A percentile compares a stretch with the other conserved stretches of the same genome.
Evolutionary conservation across 2,888 invertebrate species (phyloP).

Genomic region (Torymus aiolomorphi): DNA sequence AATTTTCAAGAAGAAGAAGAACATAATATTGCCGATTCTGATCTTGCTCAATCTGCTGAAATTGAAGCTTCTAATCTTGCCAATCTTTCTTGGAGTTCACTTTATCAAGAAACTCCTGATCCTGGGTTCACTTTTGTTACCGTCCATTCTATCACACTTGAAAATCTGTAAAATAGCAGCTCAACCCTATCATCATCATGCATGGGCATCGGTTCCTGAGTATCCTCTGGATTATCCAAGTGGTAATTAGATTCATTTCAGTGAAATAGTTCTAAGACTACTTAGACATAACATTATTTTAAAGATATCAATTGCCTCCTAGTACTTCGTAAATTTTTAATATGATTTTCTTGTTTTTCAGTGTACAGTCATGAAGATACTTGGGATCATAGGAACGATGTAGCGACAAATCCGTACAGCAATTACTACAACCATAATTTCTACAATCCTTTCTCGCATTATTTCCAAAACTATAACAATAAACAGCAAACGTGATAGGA

Average conservation of each 20-base stretch:
- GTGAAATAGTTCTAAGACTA: too few relatives aligned
- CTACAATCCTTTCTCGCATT: conserved; percentile 50
- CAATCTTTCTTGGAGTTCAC: conserved; percentile 80
- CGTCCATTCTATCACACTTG: conserved; percentile 78
- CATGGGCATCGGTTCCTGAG: conserved; percentile 70
- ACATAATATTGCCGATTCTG: conserved; percentile 80
- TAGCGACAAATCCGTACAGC: conserved; percentile 47
- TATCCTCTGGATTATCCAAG: conserved; percentile 71
- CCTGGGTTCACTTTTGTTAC: conserved; percentile 79
- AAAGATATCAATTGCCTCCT: too few relatives aligned
- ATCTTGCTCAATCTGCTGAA: conserved; percentile 73
- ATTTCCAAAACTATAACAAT: conserved; percentile 53
- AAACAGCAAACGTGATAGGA: conserved; percentile 45
- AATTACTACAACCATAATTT: conserved; percentile 46
- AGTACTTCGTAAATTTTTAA: neutral
- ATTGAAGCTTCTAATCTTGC: conserved; percentile 79
- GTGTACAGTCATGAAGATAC: conserved; percentile 71
- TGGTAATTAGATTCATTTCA: conserved; percentile 46
- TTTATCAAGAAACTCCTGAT: conserved; percentile 83
- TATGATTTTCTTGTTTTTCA: conserved; percentile 49
- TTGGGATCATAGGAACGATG: conserved; percentile 71
- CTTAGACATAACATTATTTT: too few relatives aligned
- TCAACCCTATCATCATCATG: conserved; percentile 65
- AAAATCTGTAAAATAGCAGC: conserved; percentile 72
- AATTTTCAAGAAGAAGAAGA: conserved; percentile 83